Conservation (phyloP, 2,797 vertebrate species). For the Tokudaia muenninki region DNA sequence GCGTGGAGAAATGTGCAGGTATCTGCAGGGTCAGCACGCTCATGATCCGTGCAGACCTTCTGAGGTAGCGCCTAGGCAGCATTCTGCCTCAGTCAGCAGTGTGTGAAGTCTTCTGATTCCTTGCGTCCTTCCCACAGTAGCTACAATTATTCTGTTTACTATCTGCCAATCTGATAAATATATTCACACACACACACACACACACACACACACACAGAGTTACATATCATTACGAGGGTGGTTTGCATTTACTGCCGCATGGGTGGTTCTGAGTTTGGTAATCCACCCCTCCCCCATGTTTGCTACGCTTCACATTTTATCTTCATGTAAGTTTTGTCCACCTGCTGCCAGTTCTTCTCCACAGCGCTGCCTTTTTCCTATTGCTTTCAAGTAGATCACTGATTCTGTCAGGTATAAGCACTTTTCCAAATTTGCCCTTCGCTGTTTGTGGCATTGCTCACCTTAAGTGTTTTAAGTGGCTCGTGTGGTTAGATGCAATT, state of each 20-base stretch:
- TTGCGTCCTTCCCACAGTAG: neutral
- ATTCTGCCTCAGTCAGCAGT: neutral
- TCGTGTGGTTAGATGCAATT: neutral
- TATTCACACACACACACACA: neutral
- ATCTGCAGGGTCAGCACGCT: neutral
- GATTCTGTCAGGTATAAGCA: neutral
- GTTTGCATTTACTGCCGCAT: conserved; percentile 41
- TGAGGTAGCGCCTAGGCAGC: no score
- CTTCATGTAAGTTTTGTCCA: neutral
- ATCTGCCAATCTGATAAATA: neutral
- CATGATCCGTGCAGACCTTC: neutral
- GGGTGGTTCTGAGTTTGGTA: neutral
- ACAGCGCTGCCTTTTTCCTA: neutral
- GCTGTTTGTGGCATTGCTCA: conserved; percentile 17
- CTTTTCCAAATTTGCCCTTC: conserved; percentile 10
- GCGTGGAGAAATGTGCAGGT: neutral
- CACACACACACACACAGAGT: neutral
- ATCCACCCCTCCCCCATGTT: no score
- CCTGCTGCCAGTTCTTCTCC: conserved; percentile 20
- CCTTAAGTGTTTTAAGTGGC: neutral
- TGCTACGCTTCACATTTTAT: conserved; percentile 6
- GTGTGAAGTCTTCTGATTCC: neutral
- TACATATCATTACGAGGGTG: neutral
- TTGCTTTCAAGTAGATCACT: conserved; percentile 6
- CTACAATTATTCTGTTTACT: neutral